Base-by-base conservation (phyloP, 2,797 vertebrate genomes). In the Echeneis naucrates region DNA sequence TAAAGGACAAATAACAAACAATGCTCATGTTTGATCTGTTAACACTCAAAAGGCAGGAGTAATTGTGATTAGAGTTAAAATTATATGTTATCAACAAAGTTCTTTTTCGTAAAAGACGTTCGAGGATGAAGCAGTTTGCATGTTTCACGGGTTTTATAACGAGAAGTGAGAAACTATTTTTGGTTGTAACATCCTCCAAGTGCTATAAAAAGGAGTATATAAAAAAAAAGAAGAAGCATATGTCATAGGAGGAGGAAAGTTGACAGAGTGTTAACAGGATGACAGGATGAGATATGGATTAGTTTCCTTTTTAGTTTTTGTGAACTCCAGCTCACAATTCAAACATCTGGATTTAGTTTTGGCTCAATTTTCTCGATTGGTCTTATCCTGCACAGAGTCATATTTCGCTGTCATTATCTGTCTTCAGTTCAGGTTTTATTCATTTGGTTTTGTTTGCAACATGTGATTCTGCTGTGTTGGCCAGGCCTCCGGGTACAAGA, bases 171-270 rank as follows among this genome's bases (percentile, higher is more conserved):
- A n/a, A 27, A 19, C 48, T 75, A 82, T 82, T 82, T 73, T 75
- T 76, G 74, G 68, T 10, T 26, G 9, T 19, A 55, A 62, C 54
- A 58, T 71, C 40, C 9, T 42, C 8, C 13, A 11, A 42, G n/a
- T 47, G 42, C 55, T 86, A 68, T 76, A 73, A 79, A 81, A 77
- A 81, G 60, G n/a, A 70, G 62, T n/a, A n/a, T n/a, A n/a, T n/a
- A n/a, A n/a, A n/a, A n/a, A n/a, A n/a, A n/a, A n/a, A 32, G 32
- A 32, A 32, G 8, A 32, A 32, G 52, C 53, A 58, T 40, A 61
- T 80, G 80, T 75, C 48, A 9, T 68, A 71, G 62, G 66, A 64
- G 33, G 40, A 44, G 50, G 60, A 66, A 56, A 81, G 37, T 26
- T 50, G n/a, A 44, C 40, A 44, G 37, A 35, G 69, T 51, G 65